Conservation (phyloP, 2,797 vertebrate species). For the Hafferia zeledoni region DNA sequence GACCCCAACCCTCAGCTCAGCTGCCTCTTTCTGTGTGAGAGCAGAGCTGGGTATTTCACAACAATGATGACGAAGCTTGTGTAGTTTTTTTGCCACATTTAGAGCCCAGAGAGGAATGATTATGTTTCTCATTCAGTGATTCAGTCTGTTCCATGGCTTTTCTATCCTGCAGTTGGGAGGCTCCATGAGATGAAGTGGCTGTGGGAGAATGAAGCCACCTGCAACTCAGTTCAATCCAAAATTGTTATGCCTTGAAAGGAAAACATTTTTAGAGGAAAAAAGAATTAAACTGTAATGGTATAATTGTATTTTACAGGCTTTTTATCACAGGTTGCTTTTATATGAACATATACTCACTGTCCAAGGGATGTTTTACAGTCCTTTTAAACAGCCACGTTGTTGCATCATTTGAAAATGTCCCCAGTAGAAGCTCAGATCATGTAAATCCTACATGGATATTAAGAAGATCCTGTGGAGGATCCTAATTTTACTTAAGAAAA, state of each 20-base stretch:
- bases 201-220: not conserved
- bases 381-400: not conserved
- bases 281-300: not conserved
- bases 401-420: not conserved
- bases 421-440: not conserved
- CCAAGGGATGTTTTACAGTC: not conserved
- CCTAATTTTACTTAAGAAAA: not conserved
- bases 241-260: not conserved
- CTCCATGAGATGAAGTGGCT: not conserved
- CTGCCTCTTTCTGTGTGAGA: not conserved
- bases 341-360: not conserved
- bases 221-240: not conserved
- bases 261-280: not conserved
- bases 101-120: not conserved
- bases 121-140: not conserved
- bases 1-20: not conserved
- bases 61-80: not conserved
- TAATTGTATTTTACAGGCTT: not conserved
- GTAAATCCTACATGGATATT: not conserved
- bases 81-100: not conserved
- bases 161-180: not conserved
- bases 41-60: not conserved
- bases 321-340: not conserved
- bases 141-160: not conserved
- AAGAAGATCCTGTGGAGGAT: not conserved